Evolutionary conservation across 2,888 invertebrate genomes (phyloP).

Genomic region (Pogonocherus hispidulus): DNA sequence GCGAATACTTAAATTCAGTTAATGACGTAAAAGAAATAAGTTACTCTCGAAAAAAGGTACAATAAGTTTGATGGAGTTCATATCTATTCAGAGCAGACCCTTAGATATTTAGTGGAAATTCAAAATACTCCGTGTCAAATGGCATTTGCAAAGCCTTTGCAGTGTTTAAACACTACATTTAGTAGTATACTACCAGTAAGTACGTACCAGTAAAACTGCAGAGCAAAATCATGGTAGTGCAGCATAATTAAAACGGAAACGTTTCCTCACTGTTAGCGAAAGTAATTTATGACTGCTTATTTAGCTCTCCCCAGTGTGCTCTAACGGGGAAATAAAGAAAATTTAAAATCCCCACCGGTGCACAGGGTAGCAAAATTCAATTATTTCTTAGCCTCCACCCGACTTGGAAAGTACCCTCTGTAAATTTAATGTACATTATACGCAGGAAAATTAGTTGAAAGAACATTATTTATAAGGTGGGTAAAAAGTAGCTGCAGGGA

Average conservation of each 20-base stretch:
- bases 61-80: too few relatives aligned
- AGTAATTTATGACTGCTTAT: conserved; percentile 10
- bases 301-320: background rate
- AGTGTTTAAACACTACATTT: too few relatives aligned
- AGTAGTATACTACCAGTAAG: too few relatives aligned
- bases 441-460: background rate
- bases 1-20: too few relatives aligned
- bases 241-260: conserved; percentile 2
- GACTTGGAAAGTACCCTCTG: background rate
- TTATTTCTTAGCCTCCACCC: background rate
- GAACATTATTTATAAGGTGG: background rate
- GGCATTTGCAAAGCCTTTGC: too few relatives aligned
- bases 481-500: too few relatives aligned
- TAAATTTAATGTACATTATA: background rate
- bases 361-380: background rate
- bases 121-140: too few relatives aligned
- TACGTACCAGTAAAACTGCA: background rate
- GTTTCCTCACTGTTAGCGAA: background rate
- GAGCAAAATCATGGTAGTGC: conserved; percentile 11
- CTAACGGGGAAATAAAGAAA: background rate
- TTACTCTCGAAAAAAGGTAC: too few relatives aligned
- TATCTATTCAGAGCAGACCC: too few relatives aligned
- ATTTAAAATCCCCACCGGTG: conserved; percentile 10
- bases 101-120: too few relatives aligned
- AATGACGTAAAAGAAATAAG: too few relatives aligned